Evolutionary conservation across 1,140 invertebrate species (phyloP).

Genomic region (Acyrthosiphon pisum): DNA sequence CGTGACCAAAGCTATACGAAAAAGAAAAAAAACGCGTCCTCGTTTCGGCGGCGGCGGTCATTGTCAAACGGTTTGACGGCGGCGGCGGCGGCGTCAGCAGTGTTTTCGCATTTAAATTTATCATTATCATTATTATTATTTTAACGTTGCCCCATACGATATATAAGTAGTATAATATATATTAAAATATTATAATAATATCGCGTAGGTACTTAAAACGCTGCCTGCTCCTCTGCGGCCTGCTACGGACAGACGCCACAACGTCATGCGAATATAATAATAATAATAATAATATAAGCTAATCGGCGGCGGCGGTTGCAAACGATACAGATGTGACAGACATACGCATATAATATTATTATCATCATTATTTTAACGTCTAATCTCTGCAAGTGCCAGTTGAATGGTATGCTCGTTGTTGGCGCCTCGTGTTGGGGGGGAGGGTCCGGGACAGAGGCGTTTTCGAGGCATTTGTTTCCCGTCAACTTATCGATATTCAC

Average conservation of each 20-base stretch:
- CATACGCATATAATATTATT: background rate
- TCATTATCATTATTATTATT: background rate
- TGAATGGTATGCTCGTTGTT: background rate
- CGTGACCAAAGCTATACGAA: conserved; percentile 3
- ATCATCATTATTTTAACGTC: background rate
- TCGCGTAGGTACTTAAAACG: background rate
- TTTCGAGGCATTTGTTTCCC: conserved; percentile 27
- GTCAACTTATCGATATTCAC: background rate
- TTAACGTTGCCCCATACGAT: background rate
- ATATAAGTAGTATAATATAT: background rate
- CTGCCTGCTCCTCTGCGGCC: background rate
- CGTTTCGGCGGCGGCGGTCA: conserved; percentile 23
- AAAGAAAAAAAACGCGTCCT: background rate
- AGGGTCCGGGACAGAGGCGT: conserved; percentile 14
- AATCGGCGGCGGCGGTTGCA: too few relatives aligned
- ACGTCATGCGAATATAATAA: background rate
- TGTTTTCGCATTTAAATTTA: conserved; percentile 36
- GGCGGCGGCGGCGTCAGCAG: background rate
- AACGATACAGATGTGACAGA: background rate
- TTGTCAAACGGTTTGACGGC: background rate
- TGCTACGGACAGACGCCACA: too few relatives aligned
- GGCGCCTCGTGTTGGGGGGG: background rate
- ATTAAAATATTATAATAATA: background rate
- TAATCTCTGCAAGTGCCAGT: background rate
- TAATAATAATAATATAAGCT: too few relatives aligned